phyloP scores from a whole-genome alignment of 2,797 vertebrate species.

The Emydoidea blandingii region DNA sequence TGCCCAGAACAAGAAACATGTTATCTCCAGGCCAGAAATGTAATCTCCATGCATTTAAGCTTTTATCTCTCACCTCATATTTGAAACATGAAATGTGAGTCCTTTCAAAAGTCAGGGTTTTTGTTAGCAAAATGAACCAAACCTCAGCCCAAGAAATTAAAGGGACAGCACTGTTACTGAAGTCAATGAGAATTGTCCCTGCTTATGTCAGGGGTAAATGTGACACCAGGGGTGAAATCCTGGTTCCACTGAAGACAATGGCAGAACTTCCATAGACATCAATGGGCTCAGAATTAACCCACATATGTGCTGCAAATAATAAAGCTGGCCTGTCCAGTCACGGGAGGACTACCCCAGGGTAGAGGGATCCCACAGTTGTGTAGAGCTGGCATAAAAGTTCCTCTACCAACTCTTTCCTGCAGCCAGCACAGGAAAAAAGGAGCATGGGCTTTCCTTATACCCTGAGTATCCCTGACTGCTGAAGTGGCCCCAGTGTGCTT shows the following conservation, averaged over 20 bases:
- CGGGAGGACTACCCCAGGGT: not conserved
- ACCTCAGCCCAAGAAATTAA: not conserved
- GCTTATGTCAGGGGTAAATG: not conserved
- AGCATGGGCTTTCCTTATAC: not conserved
- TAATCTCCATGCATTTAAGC: not conserved
- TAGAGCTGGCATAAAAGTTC: not conserved
- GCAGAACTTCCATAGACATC: not conserved
- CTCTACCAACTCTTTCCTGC: no score
- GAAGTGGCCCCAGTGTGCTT: not conserved
- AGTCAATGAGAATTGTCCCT: not conserved
- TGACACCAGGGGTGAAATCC: not conserved
- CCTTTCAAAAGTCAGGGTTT: not conserved
- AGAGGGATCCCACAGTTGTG: not conserved
- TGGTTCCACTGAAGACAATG: not conserved
- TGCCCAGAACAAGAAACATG: not conserved
- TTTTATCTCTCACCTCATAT: not conserved
- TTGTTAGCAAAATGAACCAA: not conserved
- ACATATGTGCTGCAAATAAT: not conserved
- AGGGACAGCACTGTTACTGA: not conserved
- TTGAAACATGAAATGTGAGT: not conserved
- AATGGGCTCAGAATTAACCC: not conserved
- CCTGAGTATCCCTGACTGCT: not conserved
- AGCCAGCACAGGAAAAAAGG: not conserved
- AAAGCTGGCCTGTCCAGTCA: not conserved
- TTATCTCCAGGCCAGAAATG: not conserved